These are phyloP conservation scores for Sceliomorpha sp. DNA, from an alignment of 2,888 invertebrate genomes.

Conservation along the genomic window DNA sequence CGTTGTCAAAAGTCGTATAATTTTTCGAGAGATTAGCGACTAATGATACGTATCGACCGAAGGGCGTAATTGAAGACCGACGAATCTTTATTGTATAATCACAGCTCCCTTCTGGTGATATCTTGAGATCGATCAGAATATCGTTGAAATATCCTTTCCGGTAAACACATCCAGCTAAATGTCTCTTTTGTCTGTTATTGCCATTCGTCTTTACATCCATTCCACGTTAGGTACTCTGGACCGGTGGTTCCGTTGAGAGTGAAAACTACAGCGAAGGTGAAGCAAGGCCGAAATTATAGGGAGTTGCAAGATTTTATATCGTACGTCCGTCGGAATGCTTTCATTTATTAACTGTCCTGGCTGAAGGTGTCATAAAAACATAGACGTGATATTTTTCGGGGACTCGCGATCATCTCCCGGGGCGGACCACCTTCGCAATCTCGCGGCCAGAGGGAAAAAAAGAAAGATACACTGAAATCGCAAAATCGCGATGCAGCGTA, in stretches of 20 bases:
- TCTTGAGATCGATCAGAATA: too few species aligned
- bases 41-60: slow-evolving; percentile 14
- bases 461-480: slow-evolving; percentile 2
- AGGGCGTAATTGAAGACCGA: slow-evolving; percentile 1
- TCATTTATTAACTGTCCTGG: slow-evolving; percentile 25
- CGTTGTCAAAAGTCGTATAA: slow-evolving; percentile 23
- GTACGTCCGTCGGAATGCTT: slow-evolving; percentile 4
- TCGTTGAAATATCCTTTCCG: too few species aligned
- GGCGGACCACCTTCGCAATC: slow-evolving; percentile 13
- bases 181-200: too few species aligned
- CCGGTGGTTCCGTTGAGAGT: too few species aligned
- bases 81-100: too few species aligned
- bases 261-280: not conserved
- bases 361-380: slow-evolving; percentile 14
- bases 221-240: not conserved
- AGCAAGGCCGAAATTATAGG: slow-evolving; percentile 14
- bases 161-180: too few species aligned
- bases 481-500: slow-evolving; percentile 6
- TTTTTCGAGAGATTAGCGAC: slow-evolving; percentile 25
- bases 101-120: too few species aligned
- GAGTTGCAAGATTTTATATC: slow-evolving; percentile 12
- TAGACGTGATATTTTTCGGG: slow-evolving; percentile 3
- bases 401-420: slow-evolving; percentile 12
- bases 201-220: slow-evolving; percentile 4
- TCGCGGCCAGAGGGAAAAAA: slow-evolving; percentile 4